Conservation (phyloP, 92 coral and sea anemone species). For the Palythoa grandis region DNA sequence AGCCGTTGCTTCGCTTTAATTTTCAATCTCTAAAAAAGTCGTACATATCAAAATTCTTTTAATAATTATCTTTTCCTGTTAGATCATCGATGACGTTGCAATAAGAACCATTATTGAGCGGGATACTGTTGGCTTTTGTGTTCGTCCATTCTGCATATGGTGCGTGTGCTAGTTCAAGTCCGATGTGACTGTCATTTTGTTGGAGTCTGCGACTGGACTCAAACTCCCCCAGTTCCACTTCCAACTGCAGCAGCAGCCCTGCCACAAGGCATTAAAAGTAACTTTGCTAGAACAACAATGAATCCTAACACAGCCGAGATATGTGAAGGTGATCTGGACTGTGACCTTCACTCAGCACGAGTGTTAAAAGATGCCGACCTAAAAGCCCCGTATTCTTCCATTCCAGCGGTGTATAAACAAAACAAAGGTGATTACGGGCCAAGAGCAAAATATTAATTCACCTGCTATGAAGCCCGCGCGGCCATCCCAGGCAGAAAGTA, state of each 20-base stretch:
- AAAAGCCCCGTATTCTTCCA: not conserved
- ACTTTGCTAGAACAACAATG: not conserved
- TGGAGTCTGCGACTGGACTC: conserved; percentile 2
- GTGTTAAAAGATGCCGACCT: conserved; percentile 8
- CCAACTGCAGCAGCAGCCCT: not conserved
- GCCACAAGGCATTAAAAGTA: not conserved
- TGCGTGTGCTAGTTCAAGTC: not conserved
- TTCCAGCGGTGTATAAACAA: not conserved
- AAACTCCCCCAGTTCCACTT: not conserved
- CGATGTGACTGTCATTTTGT: conserved; percentile 12
- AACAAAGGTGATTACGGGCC: conserved; percentile 16
- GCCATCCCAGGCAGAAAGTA: not conserved
- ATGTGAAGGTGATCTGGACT: not conserved
- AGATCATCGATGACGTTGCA: not conserved
- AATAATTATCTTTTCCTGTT: not conserved
- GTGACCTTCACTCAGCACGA: conserved; percentile 11
- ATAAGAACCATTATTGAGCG: not conserved
- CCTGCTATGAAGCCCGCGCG: not conserved
- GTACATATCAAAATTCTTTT: not conserved
- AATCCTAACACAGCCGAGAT: too few species aligned
- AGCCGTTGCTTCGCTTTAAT: not conserved
- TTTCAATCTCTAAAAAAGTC: not conserved
- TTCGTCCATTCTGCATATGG: not conserved
- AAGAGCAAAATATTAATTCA: not conserved
- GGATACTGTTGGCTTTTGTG: not conserved